Evolutionary conservation across 2,888 invertebrate genomes (phyloP), one percentile per base, ranked within the genome.

Genomic region (Perizoma flavofasciatum): DNA sequence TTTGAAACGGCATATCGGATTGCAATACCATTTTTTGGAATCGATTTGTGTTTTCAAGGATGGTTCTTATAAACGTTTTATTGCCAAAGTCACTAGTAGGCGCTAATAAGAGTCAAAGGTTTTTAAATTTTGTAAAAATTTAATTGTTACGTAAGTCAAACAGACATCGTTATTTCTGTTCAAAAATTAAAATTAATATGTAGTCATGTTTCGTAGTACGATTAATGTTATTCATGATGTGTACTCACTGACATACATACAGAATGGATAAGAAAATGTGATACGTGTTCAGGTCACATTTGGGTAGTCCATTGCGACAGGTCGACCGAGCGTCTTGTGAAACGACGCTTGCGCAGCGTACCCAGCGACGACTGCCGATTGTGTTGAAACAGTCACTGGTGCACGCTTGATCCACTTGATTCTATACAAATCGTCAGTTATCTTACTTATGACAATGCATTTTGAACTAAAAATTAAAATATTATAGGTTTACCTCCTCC

Each of bases 271-370:
- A 83, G 86, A 83, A 62, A 88, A 88, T 79, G 79, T 77, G 86
- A 89, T 89, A 89, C 86, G 89, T 90, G 90, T 88, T 82, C 84
- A 84, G 89, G 88, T 90, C 90, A 90, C 90, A 89, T 91, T 91
- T 89, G 88, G 91, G 88, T 89, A 88, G 87, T 80, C 81, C 83
- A 75, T 91, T 91, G 89, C 91, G 87, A 90, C 89, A 91, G 89
- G 86, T 88, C 87, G 85, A 85, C 80, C 81, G 84, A 86, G 81
- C 81, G 86, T 88, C 90, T 91, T 91, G 88, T 91, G 90, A 89
- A 91, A 91, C 82, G 79, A 71, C 86, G 86, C 89, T 91, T 90
- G 90, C 90, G 89, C 86, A 91, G 89, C 83, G 74, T 81, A 86
- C 85, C 82, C 82, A 83, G 85, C 83, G 84, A 73, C 84, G 79